These are phyloP conservation scores for Crocuta crocuta DNA, from an alignment of 2,113 vertebrate genomes.

Conservation along the genomic window DNA sequence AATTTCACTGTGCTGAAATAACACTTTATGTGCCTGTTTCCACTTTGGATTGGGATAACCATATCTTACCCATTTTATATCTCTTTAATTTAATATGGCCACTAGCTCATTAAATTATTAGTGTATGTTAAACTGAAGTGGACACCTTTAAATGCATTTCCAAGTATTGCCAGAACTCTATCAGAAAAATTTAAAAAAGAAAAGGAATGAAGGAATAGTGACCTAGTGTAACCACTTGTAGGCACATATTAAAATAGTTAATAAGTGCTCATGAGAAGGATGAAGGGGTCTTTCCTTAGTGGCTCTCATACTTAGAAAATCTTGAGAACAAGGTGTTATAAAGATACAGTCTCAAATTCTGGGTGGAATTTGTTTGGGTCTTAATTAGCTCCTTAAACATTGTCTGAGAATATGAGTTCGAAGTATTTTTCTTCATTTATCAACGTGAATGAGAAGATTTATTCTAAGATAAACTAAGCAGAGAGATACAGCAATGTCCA, in stretches of 20 bases:
- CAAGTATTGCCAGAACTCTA: background rate
- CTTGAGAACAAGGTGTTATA: background rate
- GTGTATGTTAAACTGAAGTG: background rate
- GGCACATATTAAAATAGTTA: background rate
- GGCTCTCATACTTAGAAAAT: background rate
- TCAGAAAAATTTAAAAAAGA: background rate
- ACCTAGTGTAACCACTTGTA: background rate
- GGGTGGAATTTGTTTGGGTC: background rate
- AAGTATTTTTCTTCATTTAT: constrained; percentile 30
- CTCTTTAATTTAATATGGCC: background rate
- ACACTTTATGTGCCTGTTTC: background rate
- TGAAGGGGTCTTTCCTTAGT: background rate
- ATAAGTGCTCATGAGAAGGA: background rate
- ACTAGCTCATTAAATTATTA: background rate
- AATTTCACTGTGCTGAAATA: background rate
- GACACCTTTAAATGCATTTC: background rate
- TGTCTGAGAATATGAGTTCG: background rate
- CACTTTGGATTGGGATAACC: background rate
- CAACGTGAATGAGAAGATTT: background rate
- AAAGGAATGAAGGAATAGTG: background rate
- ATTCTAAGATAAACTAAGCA: background rate
- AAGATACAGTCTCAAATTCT: background rate
- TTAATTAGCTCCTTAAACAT: background rate
- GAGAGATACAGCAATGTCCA: background rate
- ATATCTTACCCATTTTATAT: background rate